These are phyloP conservation scores for Sorex fumeus DNA, from an alignment of 2,113 vertebrate genomes.

Conservation along the genomic window DNA sequence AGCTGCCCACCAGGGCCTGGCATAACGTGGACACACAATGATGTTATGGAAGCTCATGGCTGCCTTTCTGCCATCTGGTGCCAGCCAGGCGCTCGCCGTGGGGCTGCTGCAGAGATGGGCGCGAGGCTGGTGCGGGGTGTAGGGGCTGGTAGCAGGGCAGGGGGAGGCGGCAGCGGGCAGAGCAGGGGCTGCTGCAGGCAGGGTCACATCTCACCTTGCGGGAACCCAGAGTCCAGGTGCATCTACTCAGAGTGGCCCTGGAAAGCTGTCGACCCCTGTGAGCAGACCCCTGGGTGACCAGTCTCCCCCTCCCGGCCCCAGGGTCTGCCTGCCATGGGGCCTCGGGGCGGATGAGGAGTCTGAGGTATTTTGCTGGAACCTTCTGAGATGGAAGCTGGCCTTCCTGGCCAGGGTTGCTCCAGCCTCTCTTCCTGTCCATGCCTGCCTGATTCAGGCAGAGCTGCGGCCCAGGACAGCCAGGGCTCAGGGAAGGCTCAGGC, in stretches of 20 bases:
- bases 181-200: fast-evolving
- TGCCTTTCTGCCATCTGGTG: not conserved
- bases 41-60: no score
- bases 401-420: not conserved
- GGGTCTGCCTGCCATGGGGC: not conserved
- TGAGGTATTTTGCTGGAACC: not conserved
- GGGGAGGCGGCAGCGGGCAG: not conserved
- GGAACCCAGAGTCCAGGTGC: not conserved
- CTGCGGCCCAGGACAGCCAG: not conserved
- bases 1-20: not conserved
- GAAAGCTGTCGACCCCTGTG: not conserved
- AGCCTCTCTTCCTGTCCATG: not conserved
- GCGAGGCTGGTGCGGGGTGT: no score
- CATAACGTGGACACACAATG: not conserved
- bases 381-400: conserved; percentile 57
- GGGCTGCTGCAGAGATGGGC: no score
- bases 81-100: no score
- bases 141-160: not conserved
- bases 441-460: not conserved
- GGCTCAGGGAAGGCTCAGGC: not conserved
- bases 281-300: not conserved
- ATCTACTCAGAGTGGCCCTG: not conserved
- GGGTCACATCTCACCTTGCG: not conserved
- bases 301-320: no score
- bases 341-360: not conserved